These are phyloP conservation scores for Strongylocentrotus purpuratus DNA, from an alignment of 35 echinoderm and acorn worm species.

Conservation along the genomic window DNA sequence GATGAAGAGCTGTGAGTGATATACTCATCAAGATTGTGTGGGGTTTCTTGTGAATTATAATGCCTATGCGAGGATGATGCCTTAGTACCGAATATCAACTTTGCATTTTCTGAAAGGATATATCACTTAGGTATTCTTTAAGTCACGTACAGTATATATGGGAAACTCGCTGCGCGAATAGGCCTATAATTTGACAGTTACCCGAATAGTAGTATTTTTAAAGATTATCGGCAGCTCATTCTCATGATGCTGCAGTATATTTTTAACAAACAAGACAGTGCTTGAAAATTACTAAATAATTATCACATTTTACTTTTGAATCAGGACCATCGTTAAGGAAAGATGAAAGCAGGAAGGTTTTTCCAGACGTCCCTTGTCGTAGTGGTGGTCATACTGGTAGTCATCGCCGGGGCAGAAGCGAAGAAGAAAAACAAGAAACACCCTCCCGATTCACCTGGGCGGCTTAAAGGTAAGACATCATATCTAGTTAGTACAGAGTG, in stretches of 20 bases:
- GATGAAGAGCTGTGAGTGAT: neutral
- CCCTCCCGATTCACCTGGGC: neutral
- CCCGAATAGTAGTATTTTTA: no score
- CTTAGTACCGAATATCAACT: no score
- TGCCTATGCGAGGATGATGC: neutral
- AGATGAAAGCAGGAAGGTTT: neutral
- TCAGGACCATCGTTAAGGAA: neutral
- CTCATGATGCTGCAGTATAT: no score
- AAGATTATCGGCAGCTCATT: no score
- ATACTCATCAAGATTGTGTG: neutral
- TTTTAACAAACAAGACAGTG: neutral
- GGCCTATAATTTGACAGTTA: no score
- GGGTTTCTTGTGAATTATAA: neutral
- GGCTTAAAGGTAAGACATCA: neutral
- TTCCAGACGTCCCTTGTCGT: neutral
- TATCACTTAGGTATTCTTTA: no score
- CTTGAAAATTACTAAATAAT: neutral
- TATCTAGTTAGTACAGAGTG: neutral
- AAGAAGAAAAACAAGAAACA: constrained; percentile 30
- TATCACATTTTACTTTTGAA: neutral
- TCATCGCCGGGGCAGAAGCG: neutral
- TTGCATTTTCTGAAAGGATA: no score
- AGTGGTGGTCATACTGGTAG: neutral
- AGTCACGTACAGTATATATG: no score
- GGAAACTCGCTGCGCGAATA: no score